Evolutionary conservation across 1,140 invertebrate species (phyloP), one percentile per base, ranked within the genome.

Genomic region (Dinoponera quadriceps): DNA sequence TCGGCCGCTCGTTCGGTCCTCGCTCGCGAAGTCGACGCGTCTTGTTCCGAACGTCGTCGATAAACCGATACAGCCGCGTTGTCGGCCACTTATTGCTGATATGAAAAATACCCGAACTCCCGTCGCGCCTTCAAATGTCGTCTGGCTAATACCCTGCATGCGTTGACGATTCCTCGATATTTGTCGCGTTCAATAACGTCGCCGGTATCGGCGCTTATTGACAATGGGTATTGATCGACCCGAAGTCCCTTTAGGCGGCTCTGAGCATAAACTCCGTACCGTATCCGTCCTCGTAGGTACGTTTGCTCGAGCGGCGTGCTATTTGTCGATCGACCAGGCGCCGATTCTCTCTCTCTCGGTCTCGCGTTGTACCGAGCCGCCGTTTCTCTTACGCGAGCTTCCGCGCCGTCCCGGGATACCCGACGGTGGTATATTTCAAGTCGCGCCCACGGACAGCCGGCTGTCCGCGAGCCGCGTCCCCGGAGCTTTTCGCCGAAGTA

Each of bases 201-300:
- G 49, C 22, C 33, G 22, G 33, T 44, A 44, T 44, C 9, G 38
- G 38, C 38, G 18, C 44, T 27, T 66, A 78, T 57, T 57, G 75
- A 80, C 75, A 71, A 80, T 80, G 22, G 65, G 22, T 71, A 80
- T 80, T 44, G 75, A 80, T 80, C 65, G 75, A 11, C 2, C 65
- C 44, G 5, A 29, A 71, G 75, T 14, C 48, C 75, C 65, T 69
- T 69, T 44, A 20, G 63, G 33, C 48, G 51, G 22, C 49, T 54
- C 49, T 5, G 49, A 18, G 22, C 5, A 33, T 55, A 27, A 63
- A 51, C 73, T 44, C 25, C 29, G 25, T 7, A 25, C 1, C 33
- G 51, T 80, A 71, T 71, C 33, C 33, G 25, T 80, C 54, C 27
- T 48, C 20, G 65, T 57, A 80, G 5, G 38, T 44, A 27, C 22